A percentile compares a stretch with the other conserved stretches of the same genome.
phyloP scores from a whole-genome alignment of 2,888 invertebrate species.

The Eilema sororculum region DNA sequence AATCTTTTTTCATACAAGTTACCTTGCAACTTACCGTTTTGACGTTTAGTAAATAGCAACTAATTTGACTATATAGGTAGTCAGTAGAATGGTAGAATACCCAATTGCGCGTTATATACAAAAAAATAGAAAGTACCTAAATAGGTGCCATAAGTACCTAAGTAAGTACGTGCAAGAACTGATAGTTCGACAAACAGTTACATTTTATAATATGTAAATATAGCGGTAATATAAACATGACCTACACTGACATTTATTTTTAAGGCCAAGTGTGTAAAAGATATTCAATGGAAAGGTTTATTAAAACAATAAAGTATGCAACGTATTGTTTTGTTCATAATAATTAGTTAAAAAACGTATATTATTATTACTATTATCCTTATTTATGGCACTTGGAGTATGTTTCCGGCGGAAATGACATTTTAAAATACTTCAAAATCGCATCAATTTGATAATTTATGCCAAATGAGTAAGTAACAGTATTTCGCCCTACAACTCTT shows the following conservation, averaged over 20 bases:
- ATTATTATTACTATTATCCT: slow-evolving; percentile 13
- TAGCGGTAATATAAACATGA: not conserved
- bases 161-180: not conserved
- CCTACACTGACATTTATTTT: slow-evolving; percentile 1
- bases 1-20: too few relatives aligned
- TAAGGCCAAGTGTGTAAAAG: not conserved
- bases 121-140: too few relatives aligned
- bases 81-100: too few relatives aligned
- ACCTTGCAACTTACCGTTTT: too few relatives aligned
- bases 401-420: slow-evolving; percentile 39
- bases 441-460: slow-evolving; percentile 32
- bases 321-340: not conserved
- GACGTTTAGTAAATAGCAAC: too few relatives aligned
- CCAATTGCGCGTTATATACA: too few relatives aligned
- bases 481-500: slow-evolving; percentile 7
- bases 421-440: slow-evolving; percentile 24
- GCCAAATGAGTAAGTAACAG: slow-evolving; percentile 26
- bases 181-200: not conserved
- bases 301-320: not conserved
- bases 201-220: not conserved
- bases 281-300: slow-evolving; percentile 3
- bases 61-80: too few relatives aligned
- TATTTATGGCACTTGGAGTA: slow-evolving; percentile 17
- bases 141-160: too few relatives aligned
- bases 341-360: not conserved